These are phyloP conservation scores for Synergus japonicus DNA, from an alignment of 2,888 invertebrate genomes.

Conservation along the genomic window DNA sequence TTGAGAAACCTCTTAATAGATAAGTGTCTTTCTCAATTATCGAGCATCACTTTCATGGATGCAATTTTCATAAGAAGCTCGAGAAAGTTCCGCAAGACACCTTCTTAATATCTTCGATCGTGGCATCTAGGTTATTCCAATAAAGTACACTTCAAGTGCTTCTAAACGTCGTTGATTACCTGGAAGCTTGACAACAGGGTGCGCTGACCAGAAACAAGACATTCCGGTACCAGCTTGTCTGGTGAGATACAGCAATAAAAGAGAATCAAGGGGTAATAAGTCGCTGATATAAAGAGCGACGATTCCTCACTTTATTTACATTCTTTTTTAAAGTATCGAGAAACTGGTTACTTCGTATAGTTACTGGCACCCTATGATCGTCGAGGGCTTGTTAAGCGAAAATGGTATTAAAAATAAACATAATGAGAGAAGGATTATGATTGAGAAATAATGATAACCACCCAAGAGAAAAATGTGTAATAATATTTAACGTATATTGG, in stretches of 20 bases:
- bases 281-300: background rate
- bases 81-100: conserved; percentile 40
- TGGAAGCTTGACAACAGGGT: conserved; percentile 49
- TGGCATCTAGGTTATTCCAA: conserved; percentile 72
- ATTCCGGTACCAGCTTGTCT: conserved; percentile 41
- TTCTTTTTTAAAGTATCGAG: conserved; percentile 5
- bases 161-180: conserved; percentile 68
- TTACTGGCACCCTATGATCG: conserved; percentile 13
- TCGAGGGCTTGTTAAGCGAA: conserved; percentile 20
- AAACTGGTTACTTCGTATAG: conserved; percentile 13
- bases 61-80: conserved; percentile 37
- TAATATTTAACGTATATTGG: conserved; percentile 8
- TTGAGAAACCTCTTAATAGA: background rate
- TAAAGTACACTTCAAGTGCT: conserved; percentile 69
- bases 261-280: conserved; percentile 29
- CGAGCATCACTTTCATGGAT: conserved; percentile 28
- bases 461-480: background rate
- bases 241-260: conserved; percentile 44
- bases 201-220: conserved; percentile 17
- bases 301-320: conserved; percentile 7
- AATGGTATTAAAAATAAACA: conserved; percentile 26
- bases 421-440: conserved; percentile 26
- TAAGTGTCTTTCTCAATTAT: conserved; percentile 1
- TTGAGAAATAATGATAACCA: conserved; percentile 30
- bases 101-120: conserved; percentile 54